Percentiles rank a stretch among this genome's conserved stretches.
These are phyloP conservation scores for Diplodus puntazzo DNA, from an alignment of 2,797 vertebrate species.

Conservation along the genomic window DNA sequence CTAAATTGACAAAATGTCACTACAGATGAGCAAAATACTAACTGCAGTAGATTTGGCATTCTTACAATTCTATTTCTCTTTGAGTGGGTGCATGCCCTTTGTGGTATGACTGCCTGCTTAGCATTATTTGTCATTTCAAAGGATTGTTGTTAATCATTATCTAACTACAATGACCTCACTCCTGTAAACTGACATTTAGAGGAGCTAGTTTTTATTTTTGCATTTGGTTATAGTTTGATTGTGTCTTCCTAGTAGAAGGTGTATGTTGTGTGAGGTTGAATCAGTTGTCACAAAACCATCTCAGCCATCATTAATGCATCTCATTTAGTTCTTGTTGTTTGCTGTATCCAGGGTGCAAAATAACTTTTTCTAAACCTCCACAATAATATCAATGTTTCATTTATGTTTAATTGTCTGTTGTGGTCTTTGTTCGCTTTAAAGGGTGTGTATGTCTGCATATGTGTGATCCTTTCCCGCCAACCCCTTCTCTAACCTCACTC, in stretches of 20 bases:
- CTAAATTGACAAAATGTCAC: background rate
- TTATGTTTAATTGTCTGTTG: background rate
- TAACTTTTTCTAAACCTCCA: too few species aligned
- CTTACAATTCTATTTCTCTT: background rate
- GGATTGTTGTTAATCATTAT: background rate
- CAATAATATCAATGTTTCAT: background rate
- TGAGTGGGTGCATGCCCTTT: background rate
- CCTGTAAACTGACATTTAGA: background rate
- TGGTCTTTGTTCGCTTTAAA: background rate
- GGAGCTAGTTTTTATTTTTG: background rate
- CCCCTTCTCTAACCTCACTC: constrained; percentile 35
- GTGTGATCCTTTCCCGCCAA: background rate
- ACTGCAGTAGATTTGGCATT: background rate
- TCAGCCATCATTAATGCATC: too few species aligned
- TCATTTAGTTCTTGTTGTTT: too few species aligned
- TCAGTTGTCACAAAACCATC: background rate
- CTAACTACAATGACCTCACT: background rate
- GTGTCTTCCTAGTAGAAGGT: background rate
- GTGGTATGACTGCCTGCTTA: background rate
- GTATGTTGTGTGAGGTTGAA: background rate
- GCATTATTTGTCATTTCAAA: background rate
- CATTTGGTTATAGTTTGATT: background rate
- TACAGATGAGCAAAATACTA: background rate
- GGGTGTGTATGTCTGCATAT: background rate
- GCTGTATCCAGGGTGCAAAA: too few species aligned